Percentiles rank a stretch among this genome's conserved stretches.
phyloP scores from a whole-genome alignment of 2,888 invertebrate genomes.

The Agrilus cyanescens region DNA sequence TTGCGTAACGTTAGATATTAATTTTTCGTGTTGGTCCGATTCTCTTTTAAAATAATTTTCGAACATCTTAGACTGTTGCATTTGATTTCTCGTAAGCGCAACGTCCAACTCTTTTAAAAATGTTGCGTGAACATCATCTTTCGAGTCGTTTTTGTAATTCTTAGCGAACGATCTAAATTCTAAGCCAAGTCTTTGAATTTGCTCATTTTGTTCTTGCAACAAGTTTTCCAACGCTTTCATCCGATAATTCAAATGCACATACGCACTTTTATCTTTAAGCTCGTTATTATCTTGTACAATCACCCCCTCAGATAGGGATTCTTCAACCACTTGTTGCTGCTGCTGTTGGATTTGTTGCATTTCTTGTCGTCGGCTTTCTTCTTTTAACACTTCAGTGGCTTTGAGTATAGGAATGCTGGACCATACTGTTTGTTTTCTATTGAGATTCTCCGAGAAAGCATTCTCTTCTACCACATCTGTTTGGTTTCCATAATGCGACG shows the following conservation, averaged over 20 bases:
- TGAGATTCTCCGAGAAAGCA: conserved; percentile 6
- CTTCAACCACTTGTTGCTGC: too few species aligned
- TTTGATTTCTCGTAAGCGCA: conserved; percentile 30
- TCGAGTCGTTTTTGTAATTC: conserved; percentile 15
- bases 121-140: conserved; percentile 21
- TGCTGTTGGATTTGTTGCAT: too few species aligned
- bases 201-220: conserved; percentile 28
- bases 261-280: conserved; percentile 14
- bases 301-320: conserved; percentile 1
- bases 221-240: conserved; percentile 26
- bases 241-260: conserved; percentile 25
- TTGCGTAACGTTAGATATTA: conserved; percentile 43
- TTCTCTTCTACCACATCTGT: background rate
- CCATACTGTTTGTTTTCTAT: conserved; percentile 30
- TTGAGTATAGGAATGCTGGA: conserved; percentile 34
- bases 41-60: conserved; percentile 35
- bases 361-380: conserved; percentile 16
- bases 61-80: conserved; percentile 30
- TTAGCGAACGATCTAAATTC: conserved; percentile 23
- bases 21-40: conserved; percentile 38
- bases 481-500: conserved; percentile 3
- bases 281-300: conserved; percentile 13
- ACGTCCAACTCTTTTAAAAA: conserved; percentile 30
- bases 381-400: conserved; percentile 27
- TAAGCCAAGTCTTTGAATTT: conserved; percentile 27